Conservation (phyloP, 2,888 invertebrate species). For the Petrophora chlorosata region DNA sequence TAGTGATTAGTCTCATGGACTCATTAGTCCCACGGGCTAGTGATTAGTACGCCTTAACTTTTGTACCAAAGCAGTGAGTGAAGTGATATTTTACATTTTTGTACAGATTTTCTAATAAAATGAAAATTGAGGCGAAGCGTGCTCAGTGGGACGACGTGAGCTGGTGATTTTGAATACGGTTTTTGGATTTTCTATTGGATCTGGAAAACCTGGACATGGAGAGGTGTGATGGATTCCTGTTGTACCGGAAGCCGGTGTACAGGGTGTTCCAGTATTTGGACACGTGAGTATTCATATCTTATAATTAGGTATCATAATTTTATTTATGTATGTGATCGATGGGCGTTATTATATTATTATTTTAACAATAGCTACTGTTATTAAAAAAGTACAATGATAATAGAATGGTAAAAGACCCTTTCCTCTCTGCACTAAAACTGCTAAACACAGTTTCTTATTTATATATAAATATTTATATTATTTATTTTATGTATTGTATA, state of each 20-base stretch:
- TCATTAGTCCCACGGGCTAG: slow-evolving; percentile 15
- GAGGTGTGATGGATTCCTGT: slow-evolving; percentile 90
- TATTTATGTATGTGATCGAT: not conserved
- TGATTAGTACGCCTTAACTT: slow-evolving; percentile 66
- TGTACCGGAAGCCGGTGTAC: slow-evolving; percentile 91
- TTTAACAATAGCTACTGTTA: too few relatives aligned
- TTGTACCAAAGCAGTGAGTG: slow-evolving; percentile 53
- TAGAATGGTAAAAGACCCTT: too few relatives aligned
- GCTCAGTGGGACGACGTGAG: slow-evolving; percentile 42
- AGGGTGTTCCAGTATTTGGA: slow-evolving; percentile 92
- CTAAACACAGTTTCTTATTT: too few relatives aligned
- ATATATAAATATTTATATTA: too few relatives aligned
- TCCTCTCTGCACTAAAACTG: too few relatives aligned
- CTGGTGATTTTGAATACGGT: slow-evolving; percentile 37
- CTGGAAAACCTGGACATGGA: slow-evolving; percentile 82
- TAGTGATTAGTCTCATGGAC: slow-evolving; percentile 38
- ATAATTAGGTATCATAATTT: not conserved
- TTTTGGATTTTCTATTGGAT: slow-evolving; percentile 38
- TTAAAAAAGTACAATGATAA: too few relatives aligned
- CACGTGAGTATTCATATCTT: slow-evolving; percentile 86
- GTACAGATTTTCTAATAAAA: slow-evolving; percentile 24
- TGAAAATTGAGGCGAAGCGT: slow-evolving; percentile 24
- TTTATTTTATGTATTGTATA: too few relatives aligned
- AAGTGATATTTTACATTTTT: slow-evolving; percentile 37
- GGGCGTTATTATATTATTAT: too few relatives aligned